Evolutionary conservation across 2,888 invertebrate genomes (phyloP).

Genomic region (Amblyteles armatorius): DNA sequence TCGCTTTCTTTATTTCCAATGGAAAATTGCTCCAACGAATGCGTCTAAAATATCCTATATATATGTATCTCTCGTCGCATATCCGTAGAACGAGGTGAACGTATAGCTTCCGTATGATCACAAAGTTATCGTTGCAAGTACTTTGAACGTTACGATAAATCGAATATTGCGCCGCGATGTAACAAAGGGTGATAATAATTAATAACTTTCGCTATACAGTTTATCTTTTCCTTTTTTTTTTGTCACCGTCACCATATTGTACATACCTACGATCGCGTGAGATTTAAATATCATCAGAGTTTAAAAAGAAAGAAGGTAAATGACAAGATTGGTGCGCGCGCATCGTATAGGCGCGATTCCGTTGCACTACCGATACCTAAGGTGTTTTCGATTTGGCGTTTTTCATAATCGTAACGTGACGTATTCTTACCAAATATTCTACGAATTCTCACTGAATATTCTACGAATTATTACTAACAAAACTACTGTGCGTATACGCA

Average conservation of each 20-base stretch:
- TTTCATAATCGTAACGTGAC: too few relatives aligned
- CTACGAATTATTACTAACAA: too few relatives aligned
- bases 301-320: neutral
- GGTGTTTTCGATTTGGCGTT: too few relatives aligned
- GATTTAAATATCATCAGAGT: neutral
- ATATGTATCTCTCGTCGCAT: neutral
- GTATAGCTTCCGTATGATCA: too few relatives aligned
- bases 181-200: too few relatives aligned
- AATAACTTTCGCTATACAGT: neutral
- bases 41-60: neutral
- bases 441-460: too few relatives aligned
- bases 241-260: neutral
- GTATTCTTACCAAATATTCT: too few relatives aligned
- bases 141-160: too few relatives aligned
- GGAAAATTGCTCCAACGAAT: neutral
- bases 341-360: too few relatives aligned
- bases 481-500: too few relatives aligned
- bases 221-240: neutral
- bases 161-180: too few relatives aligned
- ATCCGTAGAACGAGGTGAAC: neutral
- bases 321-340: neutral
- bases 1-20: slow-evolving; percentile 3
- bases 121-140: too few relatives aligned
- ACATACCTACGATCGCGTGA: neutral
- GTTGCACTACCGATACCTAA: neutral